phyloP scores from a whole-genome alignment of 1,140 invertebrate species.

The Trichonephila clavata region DNA sequence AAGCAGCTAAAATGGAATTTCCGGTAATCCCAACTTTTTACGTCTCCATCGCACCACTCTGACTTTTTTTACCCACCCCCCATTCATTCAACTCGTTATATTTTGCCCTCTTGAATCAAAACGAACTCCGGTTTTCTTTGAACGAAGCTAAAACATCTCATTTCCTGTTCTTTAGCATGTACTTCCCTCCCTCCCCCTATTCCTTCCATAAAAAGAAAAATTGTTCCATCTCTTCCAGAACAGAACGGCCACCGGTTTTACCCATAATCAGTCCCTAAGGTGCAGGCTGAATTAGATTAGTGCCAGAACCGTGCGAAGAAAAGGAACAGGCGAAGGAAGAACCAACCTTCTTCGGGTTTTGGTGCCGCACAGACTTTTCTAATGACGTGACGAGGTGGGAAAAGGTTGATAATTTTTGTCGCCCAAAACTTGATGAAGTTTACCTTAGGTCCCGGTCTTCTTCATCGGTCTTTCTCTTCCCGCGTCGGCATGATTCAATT shows the following conservation, averaged over 20 bases:
- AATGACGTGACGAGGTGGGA: slow-evolving; percentile 66
- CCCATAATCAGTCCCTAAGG: slow-evolving; percentile 67
- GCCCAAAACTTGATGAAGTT: slow-evolving; percentile 74
- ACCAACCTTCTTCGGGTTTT: neutral
- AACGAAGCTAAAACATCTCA: slow-evolving; percentile 58
- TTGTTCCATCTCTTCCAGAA: slow-evolving; percentile 41
- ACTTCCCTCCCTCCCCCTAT: neutral
- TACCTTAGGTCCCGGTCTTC: slow-evolving; percentile 58
- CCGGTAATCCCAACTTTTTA: slow-evolving; percentile 55
- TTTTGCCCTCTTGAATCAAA: slow-evolving; percentile 14
- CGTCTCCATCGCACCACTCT: neutral
- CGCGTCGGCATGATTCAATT: slow-evolving; percentile 64
- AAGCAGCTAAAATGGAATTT: slow-evolving; percentile 40
- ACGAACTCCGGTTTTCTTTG: slow-evolving; percentile 20
- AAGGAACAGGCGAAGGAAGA: neutral
- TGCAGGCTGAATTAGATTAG: slow-evolving; percentile 71
- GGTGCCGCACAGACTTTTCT: slow-evolving; percentile 24
- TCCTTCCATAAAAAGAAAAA: neutral
- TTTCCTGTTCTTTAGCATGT: slow-evolving; percentile 52
- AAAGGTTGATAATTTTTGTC: slow-evolving; percentile 73
- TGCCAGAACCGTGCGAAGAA: neutral
- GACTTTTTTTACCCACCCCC: neutral
- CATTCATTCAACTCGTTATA: neutral
- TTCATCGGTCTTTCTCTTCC: neutral
- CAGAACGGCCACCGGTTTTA: neutral